Evolutionary conservation across 2,797 vertebrate genomes (phyloP).

Genomic region (Pangasius larnaudii): DNA sequence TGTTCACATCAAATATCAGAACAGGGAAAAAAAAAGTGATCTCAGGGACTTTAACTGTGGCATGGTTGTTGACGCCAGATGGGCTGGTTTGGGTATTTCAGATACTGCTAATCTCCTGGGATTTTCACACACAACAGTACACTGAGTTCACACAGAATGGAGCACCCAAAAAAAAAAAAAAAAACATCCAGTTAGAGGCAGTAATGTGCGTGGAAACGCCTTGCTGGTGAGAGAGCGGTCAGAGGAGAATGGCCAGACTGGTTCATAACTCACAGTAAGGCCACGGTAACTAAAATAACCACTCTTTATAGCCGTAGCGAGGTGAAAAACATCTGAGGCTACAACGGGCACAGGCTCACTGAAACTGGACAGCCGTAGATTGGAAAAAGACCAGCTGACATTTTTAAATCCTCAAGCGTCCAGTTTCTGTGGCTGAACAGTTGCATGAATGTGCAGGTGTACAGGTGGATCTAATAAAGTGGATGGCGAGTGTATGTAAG

Average conservation of each 20-base stretch:
- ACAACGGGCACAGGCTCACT: not conserved
- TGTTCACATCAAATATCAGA: not conserved
- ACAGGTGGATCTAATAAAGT: not conserved
- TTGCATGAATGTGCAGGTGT: not conserved
- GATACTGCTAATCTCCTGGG: not conserved
- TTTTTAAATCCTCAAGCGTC: not conserved
- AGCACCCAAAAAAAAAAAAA: not conserved
- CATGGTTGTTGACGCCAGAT: too few relatives aligned
- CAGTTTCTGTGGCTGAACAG: not conserved
- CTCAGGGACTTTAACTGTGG: too few relatives aligned
- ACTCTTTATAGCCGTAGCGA: not conserved
- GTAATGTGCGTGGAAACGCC: not conserved
- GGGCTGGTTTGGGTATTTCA: not conserved
- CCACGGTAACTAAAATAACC: not conserved
- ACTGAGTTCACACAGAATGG: not conserved
- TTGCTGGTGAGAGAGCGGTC: not conserved
- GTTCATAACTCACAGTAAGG: not conserved
- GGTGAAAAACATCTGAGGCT: not conserved
- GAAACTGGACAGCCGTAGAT: not conserved
- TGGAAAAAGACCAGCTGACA: not conserved
- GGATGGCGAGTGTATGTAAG: not conserved
- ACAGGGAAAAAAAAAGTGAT: not conserved
- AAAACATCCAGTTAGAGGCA: not conserved
- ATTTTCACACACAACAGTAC: not conserved
- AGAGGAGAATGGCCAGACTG: not conserved